Evolutionary conservation across 2,797 vertebrate species (phyloP), one percentile per base, ranked within the genome.

Genomic region (Mormyrops boulengeri): DNA sequence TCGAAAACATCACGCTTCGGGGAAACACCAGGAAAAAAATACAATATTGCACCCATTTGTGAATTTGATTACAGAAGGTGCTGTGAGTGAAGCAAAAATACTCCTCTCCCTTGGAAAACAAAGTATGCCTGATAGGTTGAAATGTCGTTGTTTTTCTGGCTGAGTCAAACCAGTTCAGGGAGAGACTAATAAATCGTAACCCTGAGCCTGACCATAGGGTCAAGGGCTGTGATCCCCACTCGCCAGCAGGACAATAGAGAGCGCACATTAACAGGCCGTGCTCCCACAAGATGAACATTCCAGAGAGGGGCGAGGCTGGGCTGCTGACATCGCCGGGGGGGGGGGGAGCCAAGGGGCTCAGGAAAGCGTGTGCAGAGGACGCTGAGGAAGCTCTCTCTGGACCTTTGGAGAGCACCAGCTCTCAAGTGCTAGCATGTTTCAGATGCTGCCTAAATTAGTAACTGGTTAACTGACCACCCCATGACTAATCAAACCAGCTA

Each of bases 241-340:
- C 85, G 22, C 11, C 85, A 17, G 85, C 30, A 55, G 11, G 26
- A 34, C 52, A 26, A 87, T 87, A 77, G 62, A 52, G 57, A 85
- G 52, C 47, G 82, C 19, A 69, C 38, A 3, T 49, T 60, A 69
- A 80, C 88, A 52, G 47, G 84, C 85, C 8, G 4, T 14, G 87
- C n/a, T 62, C 57, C 89, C 88, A 86, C 89, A 3, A 93, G 93
- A 92, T 93, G 93, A 93, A 87, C 91, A 94, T 93, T 93, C 92
- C 92, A 84, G 77, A 8, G 4, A 88, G 89, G 92, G 94, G 94
- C 60, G 93, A 91, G 90, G 92, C 57, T 57, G 2, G 47, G 50
- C 50, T 44, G 82, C 82, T 85, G 41, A 47, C 50, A 89, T 22
- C 88, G 30, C 19, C 77, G 44, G 53, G 22, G 80, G 49, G 41